phyloP scores from a whole-genome alignment of 2,113 vertebrate species.

The Merops nubicus region DNA sequence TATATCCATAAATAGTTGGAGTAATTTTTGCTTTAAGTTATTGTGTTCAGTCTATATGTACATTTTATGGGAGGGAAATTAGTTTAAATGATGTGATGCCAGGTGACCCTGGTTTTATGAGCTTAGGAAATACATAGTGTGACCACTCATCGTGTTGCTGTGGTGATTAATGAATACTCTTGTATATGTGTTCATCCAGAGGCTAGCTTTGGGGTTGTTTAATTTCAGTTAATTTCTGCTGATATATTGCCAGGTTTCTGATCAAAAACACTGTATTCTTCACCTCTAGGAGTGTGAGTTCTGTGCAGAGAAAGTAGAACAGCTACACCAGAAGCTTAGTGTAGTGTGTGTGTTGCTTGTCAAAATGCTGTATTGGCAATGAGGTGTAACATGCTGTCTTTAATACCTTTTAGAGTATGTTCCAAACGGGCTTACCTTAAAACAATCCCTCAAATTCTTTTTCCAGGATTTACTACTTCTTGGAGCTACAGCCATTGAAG shows the following conservation, averaged over 20 bases:
- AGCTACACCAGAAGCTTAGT: background rate
- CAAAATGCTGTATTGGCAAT: background rate
- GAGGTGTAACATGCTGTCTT: background rate
- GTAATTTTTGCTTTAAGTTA: conserved; percentile 6
- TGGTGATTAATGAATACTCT: background rate
- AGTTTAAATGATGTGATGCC: background rate
- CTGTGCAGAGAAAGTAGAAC: background rate
- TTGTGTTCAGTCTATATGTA: background rate
- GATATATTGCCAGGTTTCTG: conserved; percentile 19
- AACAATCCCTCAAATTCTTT: background rate
- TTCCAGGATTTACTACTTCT: conserved; percentile 89
- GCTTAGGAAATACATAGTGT: background rate
- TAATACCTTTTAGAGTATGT: background rate
- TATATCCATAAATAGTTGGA: background rate
- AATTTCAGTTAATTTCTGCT: conserved; percentile 8
- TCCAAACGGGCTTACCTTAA: background rate
- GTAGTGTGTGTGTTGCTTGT: background rate
- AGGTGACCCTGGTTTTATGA: conserved; percentile 16
- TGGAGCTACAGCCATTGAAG: conserved; percentile 96
- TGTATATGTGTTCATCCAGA: background rate
- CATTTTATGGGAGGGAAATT: background rate
- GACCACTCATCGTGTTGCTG: background rate
- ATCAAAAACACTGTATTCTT: background rate
- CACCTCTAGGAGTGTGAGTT: background rate
- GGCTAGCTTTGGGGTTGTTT: background rate